Evolutionary conservation across 2,797 vertebrate species (phyloP), one percentile per base, ranked within the genome.

Genomic region (Trachurus trachurus): DNA sequence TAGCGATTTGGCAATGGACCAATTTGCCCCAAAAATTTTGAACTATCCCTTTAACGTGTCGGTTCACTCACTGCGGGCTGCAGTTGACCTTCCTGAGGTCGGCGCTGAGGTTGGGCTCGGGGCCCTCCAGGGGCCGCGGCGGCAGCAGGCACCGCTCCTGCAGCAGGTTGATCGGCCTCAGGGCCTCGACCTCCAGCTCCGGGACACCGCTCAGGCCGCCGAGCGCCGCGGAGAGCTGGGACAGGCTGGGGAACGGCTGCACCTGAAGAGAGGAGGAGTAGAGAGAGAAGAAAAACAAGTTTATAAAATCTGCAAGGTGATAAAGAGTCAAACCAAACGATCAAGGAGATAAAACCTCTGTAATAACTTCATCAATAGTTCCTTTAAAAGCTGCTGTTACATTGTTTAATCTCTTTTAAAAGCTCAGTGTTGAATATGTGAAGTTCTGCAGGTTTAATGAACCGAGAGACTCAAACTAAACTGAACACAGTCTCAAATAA

Each of bases 81-180:
- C 98, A 99, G 94, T 99, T 99, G 91, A 97, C 93, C 84, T 96
- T 99, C 88, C 93, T 97, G 61, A 99, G 96, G 62, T 99, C 97
- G 3, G 94, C 81, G 88, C 95, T 99, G 87, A 99, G 95, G 93
- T 97, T 98, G 83, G 98, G 97, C 72, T 98, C 95, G 5, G 97
- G 98, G 76, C 96, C 95, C 87, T 94, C 93, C 50, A 96, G 66
- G 59, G 95, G 96, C 76, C 95, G 91, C 0, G 85, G 81, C 5
- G 98, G 97, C 78, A 99, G 94, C 91, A 99, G 93, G 90, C 96
- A 97, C 84, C 96, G 96, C 81, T 99, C 98, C 79, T 98, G 97
- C 22, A 96, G 96, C 77, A 99, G 95, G 94, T 99, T 98, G 29
- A 99, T 80, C 0, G 97, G 98, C 78, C 95, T 95, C 79, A 98